Evolutionary conservation across 1,140 invertebrate genomes (phyloP), one percentile per base, ranked within the genome.

Genomic region (Pseudoatta argentina): DNA sequence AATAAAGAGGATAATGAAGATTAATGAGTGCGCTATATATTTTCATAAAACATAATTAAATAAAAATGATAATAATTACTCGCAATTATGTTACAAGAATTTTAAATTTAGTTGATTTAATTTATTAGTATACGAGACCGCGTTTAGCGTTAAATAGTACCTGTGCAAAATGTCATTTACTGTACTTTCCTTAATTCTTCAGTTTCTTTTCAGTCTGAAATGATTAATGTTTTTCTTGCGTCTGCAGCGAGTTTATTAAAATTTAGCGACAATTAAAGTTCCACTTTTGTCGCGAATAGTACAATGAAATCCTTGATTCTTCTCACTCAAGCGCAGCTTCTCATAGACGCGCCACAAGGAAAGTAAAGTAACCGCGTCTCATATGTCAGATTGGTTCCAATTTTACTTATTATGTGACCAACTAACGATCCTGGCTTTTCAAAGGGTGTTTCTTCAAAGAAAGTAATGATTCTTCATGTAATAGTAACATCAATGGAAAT

Each of bases 401-500:
- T 91, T 91, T 86, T 86, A 87, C 82, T 91, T 67, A 78, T 89
- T 91, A 87, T 72, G 57, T 48, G 76, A 66, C 64, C 85, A 73
- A 55, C 87, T 77, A 63, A 63, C 48, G 44, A 51, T 63, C 44
- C 57, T 86, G 59, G 27, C 64, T 86, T 91, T 91, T 88, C 81
- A 90, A 85, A 88, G 66, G 24, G 14, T 61, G 30, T 64, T 55
- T 39, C 67, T 55, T 87, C 86, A 86, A 91, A 88, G 87, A 86
- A 83, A 88, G 44, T 16, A 66, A 48, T 55, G 67, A 64, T 24
- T 86, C 51, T 39, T 64, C 44, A 39, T 30, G 71, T 73, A 67
- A 85, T 86, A 77, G 81, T 87, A 90, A 87, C 79, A 71, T 91
- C 87, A 87, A 90, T 89, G 76, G 77, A 86, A 86, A 87, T 73